Base-by-base conservation (phyloP, 2,888 invertebrate species). In the Metalampra italica region DNA sequence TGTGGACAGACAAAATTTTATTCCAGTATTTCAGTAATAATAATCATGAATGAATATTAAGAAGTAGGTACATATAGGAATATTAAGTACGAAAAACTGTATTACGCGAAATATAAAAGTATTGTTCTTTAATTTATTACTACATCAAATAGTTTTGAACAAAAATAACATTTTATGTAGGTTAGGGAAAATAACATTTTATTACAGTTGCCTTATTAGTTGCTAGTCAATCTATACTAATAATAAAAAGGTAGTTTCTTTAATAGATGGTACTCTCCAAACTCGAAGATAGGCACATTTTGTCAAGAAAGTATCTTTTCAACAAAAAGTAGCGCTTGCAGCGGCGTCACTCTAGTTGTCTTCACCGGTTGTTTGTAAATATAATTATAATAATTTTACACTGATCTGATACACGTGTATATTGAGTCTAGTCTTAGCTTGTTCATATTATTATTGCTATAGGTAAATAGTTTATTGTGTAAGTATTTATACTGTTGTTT, bases 131-230 rank as follows among this genome's bases (percentile, higher is more conserved):
- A 22, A 22, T 22, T 22, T 22, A 22, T 22, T 22, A 22, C 22
- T n/a, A 22, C 5, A 22, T 22, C n/a, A 22, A 22, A 22, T 22
- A 22, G 2, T 22, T 22, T 22, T 22, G 22, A 22, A 22, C 22
- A 22, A 22, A 22, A 22, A 12, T 7, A 7, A 7, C 7, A 32
- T 43, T 34, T 12, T 42, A 42, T 29, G 50, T 59, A 49, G 49
- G 50, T 52, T 49, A 48, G 29, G n/a, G 12, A 45, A 29, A 13
- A 32, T n/a, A 11, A 43, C 53, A 49, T 54, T 66, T 62, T 41
- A 63, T 66, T 66, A 63, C 71, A 62, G 62, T 66, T 75, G 79
- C 81, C 81, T 82, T 81, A 75, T 68, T 78, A 82, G 75, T 69
- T 34, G 34, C 43, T 43, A 43, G 43, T 43, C 43, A 43, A 34